Evolutionary conservation across 1,140 invertebrate genomes (phyloP), one percentile per base, ranked within the genome.

Genomic region (Brachionus koreanus): DNA sequence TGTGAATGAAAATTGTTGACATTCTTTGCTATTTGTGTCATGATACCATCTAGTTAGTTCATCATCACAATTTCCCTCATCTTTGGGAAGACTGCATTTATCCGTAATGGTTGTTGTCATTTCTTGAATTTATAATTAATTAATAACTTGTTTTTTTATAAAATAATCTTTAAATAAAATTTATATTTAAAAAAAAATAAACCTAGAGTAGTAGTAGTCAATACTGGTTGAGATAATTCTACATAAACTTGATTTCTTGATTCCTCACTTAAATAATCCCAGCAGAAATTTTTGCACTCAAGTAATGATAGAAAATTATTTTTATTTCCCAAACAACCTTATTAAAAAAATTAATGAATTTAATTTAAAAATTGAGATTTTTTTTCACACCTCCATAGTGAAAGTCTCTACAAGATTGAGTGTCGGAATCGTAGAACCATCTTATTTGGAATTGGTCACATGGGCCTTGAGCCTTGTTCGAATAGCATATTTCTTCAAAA

Each of bases 1-100:
- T 82, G 92, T 92, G 90, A 94, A 98, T 91, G 95, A 95, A 91
- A 98, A 98, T 65, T 94, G 94, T 90, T 93, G 90, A 91, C 96
- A 98, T 79, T 93, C 91, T 87, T 95, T 93, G 87, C 95, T 92
- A 29, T 90, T 90, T 63, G 90, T 89, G 87, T 95, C 93, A 90
- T 94, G 98, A 88, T 93, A 93, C 95, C 95, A 97, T 84, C 91
- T 90, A 37, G 93, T 90, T 61, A 92, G 87, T 84, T 92, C 89
- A 1, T 90, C 90, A 16, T 90, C 37, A 84, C 94, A 96, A 12
- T 91, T 91, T 46, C 95, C 94, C 5, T 89, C 87, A 83, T 93
- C 91, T 85, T 91, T 89, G 61, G 91, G 90, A 85, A 94, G 92
- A 85, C 93, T 93, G 86, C 95, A 96, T 1, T 94, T 92, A 76